These are phyloP conservation scores for Gila orcuttii DNA, from an alignment of 2,113 vertebrate genomes.

Conservation along the genomic window DNA sequence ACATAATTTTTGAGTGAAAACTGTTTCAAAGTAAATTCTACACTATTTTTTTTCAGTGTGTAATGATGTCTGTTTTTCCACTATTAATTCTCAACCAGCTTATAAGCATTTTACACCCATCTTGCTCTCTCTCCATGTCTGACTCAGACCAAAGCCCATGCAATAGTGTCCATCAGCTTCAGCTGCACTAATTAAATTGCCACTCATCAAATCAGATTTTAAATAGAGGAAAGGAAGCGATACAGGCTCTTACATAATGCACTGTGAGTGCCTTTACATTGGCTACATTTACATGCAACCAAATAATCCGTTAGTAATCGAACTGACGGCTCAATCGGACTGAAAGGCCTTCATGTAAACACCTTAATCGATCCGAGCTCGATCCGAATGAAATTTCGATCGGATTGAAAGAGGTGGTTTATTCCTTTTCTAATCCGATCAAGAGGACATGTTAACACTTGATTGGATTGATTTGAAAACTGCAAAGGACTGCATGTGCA, in stretches of 20 bases:
- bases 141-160: neutral
- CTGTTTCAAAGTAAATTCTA: neutral
- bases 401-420: no score
- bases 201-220: slow-evolving; percentile 27
- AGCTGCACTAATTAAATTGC: slow-evolving; percentile 44
- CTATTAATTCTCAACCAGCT: neutral
- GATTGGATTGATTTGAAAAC: no score
- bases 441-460: no score
- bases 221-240: slow-evolving; percentile 16
- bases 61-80: neutral
- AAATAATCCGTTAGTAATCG: no score
- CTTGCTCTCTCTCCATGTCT: slow-evolving; percentile 1
- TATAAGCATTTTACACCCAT: neutral
- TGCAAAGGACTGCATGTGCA: no score
- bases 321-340: no score
- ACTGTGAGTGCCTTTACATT: slow-evolving; percentile 4
- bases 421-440: no score
- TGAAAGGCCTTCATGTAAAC: no score
- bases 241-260: neutral
- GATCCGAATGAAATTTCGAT: no score
- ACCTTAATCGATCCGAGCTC: no score
- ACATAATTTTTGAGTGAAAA: neutral
- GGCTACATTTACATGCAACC: no score
- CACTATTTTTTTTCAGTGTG: neutral
- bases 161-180: slow-evolving; percentile 39